Percentiles rank a stretch among this genome's conserved stretches.
These are phyloP conservation scores for Octopus sinensis DNA, from an alignment of 1,140 invertebrate species.

Conservation along the genomic window DNA sequence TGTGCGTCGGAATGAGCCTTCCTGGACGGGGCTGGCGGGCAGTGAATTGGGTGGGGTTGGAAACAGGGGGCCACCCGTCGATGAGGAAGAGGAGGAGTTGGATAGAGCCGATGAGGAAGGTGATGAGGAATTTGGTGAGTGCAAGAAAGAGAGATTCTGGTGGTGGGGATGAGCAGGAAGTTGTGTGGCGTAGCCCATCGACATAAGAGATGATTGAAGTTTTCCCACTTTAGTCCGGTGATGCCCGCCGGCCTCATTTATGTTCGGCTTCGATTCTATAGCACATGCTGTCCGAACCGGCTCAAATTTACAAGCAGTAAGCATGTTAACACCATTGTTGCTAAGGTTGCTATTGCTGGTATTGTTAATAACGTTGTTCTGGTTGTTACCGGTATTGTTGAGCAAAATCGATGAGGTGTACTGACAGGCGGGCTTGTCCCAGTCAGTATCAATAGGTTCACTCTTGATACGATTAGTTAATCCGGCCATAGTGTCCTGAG, in stretches of 20 bases:
- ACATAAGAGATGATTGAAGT: neutral
- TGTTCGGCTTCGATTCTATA: neutral
- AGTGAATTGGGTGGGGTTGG: slow-evolving; percentile 52
- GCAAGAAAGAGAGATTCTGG: slow-evolving; percentile 3
- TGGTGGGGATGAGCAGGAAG: neutral
- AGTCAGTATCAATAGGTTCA: slow-evolving; percentile 14
- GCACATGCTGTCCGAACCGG: neutral
- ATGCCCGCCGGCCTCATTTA: neutral
- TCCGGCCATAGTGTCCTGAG: slow-evolving; percentile 4
- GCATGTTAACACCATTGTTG: too few relatives aligned
- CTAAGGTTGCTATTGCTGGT: too few relatives aligned
- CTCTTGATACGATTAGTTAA: slow-evolving; percentile 11
- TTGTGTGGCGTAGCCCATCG: neutral
- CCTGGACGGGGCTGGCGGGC: slow-evolving; percentile 47
- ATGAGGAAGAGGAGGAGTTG: slow-evolving; percentile 18
- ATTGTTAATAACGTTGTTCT: neutral
- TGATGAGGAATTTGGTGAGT: slow-evolving; percentile 12
- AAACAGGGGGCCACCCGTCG: slow-evolving; percentile 34
- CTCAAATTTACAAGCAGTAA: too few relatives aligned
- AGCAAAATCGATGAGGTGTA: neutral
- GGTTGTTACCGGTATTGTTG: neutral
- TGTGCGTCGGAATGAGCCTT: slow-evolving; percentile 34
- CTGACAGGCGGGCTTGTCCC: slow-evolving; percentile 9
- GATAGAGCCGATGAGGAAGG: neutral
- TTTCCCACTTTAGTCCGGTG: neutral